A percentile compares a stretch with the other conserved stretches of the same genome.
phyloP scores from a whole-genome alignment of 2,797 vertebrate species.

The Semaprochilodus insignis region DNA sequence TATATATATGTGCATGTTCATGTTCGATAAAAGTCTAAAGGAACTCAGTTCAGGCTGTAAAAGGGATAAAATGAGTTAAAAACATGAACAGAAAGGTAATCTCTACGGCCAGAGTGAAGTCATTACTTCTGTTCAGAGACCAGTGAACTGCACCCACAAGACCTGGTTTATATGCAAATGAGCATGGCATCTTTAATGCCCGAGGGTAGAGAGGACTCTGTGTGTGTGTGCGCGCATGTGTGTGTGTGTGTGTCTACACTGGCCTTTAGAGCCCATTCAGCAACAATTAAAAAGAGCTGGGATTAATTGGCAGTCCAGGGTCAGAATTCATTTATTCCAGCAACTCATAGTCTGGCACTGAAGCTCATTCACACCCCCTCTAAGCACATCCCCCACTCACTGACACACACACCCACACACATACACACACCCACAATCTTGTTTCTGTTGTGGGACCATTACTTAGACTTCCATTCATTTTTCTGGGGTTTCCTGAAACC shows the following conservation, averaged over 20 bases:
- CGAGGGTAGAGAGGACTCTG: slow-evolving; percentile 62
- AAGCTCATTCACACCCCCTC: slow-evolving; percentile 62
- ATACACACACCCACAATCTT: not conserved
- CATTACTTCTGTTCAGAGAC: slow-evolving; percentile 71
- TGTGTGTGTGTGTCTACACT: slow-evolving; percentile 64
- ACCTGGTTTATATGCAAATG: slow-evolving; percentile 81
- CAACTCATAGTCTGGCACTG: slow-evolving; percentile 69
- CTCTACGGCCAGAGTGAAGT: slow-evolving; percentile 66
- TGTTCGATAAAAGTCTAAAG: slow-evolving; percentile 34
- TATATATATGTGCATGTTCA: not conserved
- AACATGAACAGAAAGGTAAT: slow-evolving; percentile 47
- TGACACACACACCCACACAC: not conserved
- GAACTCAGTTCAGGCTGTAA: slow-evolving; percentile 37
- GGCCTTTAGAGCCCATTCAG: slow-evolving; percentile 76
- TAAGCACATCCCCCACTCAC: slow-evolving; percentile 43
- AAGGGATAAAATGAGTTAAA: slow-evolving; percentile 49
- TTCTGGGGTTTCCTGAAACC: too few relatives aligned
- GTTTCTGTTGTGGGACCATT: too few relatives aligned
- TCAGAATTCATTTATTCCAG: slow-evolving; percentile 78
- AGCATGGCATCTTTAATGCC: slow-evolving; percentile 75
- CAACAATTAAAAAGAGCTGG: slow-evolving; percentile 77
- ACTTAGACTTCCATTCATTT: too few relatives aligned
- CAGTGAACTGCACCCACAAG: slow-evolving; percentile 74
- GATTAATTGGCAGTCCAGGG: slow-evolving; percentile 79
- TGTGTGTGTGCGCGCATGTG: slow-evolving; percentile 57